These are phyloP conservation scores for Stichodactyla mertensii DNA, from an alignment of 64 coral and sea anemone species.

Conservation along the genomic window DNA sequence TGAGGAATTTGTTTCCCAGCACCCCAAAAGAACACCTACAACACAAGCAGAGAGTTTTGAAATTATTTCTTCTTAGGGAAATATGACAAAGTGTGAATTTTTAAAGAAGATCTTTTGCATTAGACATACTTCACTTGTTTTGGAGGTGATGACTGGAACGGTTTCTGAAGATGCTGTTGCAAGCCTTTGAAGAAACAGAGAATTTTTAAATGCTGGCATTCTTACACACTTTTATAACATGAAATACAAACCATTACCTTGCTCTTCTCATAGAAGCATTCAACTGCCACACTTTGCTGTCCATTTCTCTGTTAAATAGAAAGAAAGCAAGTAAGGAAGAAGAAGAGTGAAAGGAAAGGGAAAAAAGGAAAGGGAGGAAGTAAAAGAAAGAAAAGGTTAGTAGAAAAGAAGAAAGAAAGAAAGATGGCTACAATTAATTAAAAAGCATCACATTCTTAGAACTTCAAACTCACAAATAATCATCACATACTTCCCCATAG, in stretches of 20 bases:
- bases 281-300: constrained; percentile 94
- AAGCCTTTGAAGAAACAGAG: constrained; percentile 33
- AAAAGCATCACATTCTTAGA: neutral
- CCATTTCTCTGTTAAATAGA: constrained; percentile 70
- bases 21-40: constrained; percentile 90
- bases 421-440: neutral
- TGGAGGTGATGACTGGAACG: constrained; percentile 89
- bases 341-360: neutral
- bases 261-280: constrained; percentile 77
- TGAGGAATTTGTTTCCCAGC: constrained; percentile 94
- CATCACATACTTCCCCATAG: constrained; percentile 24
- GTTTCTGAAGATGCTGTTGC: constrained; percentile 65
- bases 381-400: neutral
- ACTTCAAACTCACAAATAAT: no score
- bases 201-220: no score
- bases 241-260: constrained; percentile 27
- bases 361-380: neutral
- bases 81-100: neutral
- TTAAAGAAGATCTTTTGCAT: neutral
- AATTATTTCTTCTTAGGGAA: neutral
- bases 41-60: neutral
- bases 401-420: neutral
- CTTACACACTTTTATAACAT: no score
- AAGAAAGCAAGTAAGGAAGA: neutral
- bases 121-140: constrained; percentile 78